Percentiles rank a stretch among this genome's conserved stretches.
Evolutionary conservation across 2,888 invertebrate genomes (phyloP).

Genomic region (Corbicula japonica): DNA sequence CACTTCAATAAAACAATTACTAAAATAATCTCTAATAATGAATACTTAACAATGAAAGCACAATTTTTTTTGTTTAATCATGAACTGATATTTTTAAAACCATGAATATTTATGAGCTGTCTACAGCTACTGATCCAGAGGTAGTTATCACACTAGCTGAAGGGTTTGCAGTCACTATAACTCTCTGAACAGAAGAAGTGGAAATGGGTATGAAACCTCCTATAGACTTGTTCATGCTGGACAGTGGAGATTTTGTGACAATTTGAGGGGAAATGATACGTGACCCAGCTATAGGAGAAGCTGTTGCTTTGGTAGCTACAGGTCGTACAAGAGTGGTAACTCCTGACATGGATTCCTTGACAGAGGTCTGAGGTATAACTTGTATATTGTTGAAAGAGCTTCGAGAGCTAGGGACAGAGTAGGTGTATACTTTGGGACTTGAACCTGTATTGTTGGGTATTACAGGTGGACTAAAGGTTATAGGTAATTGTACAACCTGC

Average conservation of each 20-base stretch:
- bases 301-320: constrained; percentile 54
- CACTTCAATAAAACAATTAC: constrained; percentile 53
- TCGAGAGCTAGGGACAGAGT: constrained; percentile 49
- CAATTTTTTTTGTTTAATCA: constrained; percentile 28
- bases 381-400: constrained; percentile 34
- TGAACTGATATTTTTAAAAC: constrained; percentile 5
- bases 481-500: constrained; percentile 67
- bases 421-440: constrained; percentile 59
- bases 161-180: constrained; percentile 38
- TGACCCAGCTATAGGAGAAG: constrained; percentile 46
- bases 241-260: constrained; percentile 25
- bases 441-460: constrained; percentile 55
- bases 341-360: neutral
- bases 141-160: neutral
- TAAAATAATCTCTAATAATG: constrained; percentile 45
- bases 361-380: constrained; percentile 50
- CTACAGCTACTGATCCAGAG: constrained; percentile 27
- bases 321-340: constrained; percentile 48
- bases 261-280: constrained; percentile 59
- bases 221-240: constrained; percentile 37
- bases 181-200: constrained; percentile 24
- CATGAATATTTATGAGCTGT: constrained; percentile 23
- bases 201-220: constrained; percentile 63
- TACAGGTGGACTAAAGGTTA: constrained; percentile 74
- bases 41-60: constrained; percentile 57